Evolutionary conservation across 2,113 vertebrate genomes (phyloP).

Genomic region (Progne subis): DNA sequence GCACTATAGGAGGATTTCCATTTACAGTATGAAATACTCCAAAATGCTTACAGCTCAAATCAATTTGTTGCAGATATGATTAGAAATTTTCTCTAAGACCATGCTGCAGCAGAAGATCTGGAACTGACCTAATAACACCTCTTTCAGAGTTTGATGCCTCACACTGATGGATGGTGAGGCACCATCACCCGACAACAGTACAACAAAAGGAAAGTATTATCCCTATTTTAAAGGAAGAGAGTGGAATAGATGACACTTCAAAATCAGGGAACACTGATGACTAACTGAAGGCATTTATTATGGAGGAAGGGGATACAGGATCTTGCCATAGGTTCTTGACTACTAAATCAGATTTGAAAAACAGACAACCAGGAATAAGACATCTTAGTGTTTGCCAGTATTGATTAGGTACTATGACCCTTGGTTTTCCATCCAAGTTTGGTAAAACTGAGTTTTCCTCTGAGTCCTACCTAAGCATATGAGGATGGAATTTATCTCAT

Average conservation of each 20-base stretch:
- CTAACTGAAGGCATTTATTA: not conserved
- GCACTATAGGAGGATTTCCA: conserved; percentile 11
- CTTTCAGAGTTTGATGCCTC: not conserved
- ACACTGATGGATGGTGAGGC: not conserved
- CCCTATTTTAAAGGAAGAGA: not conserved
- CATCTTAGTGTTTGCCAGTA: not conserved
- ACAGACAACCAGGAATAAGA: not conserved
- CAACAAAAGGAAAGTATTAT: not conserved
- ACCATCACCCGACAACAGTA: not conserved
- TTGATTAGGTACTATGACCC: not conserved
- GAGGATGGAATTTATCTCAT: not conserved
- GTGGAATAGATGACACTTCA: not conserved
- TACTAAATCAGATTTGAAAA: not conserved
- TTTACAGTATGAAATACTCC: conserved; percentile 29
- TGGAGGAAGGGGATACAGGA: not conserved
- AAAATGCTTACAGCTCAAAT: conserved; percentile 16
- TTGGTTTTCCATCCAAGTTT: not conserved
- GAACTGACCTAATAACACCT: not conserved
- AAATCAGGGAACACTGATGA: not conserved
- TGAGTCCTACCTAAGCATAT: not conserved
- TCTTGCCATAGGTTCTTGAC: not conserved
- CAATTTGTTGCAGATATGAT: conserved; percentile 24
- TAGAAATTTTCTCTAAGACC: conserved; percentile 38
- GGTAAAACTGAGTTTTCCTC: not conserved
- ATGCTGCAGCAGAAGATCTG: not conserved